A percentile compares a stretch with the other conserved stretches of the same genome.
Evolutionary conservation across 2,797 vertebrate genomes (phyloP).

Genomic region (Tinamus major): DNA sequence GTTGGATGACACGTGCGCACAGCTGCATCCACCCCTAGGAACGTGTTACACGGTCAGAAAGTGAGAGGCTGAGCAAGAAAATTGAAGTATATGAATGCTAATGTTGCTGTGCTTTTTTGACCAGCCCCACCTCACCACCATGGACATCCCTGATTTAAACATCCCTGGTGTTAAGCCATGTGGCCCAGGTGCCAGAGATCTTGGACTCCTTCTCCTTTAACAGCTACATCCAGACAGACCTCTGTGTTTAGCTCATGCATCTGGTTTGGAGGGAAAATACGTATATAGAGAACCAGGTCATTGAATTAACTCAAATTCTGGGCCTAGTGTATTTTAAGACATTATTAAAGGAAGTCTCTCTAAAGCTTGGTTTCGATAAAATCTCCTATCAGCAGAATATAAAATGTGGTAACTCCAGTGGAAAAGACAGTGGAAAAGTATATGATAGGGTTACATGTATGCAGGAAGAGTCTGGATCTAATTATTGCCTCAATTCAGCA

Average conservation of each 20-base stretch:
- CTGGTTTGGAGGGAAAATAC: not conserved
- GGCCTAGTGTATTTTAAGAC: not conserved
- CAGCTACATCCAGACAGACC: not conserved
- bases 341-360: not conserved
- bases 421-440: not conserved
- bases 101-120: not conserved
- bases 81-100: not conserved
- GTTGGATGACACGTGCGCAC: not conserved
- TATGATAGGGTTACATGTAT: not conserved
- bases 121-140: not conserved
- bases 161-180: not conserved
- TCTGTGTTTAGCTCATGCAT: not conserved
- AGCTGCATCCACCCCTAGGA: not conserved
- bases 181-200: not conserved
- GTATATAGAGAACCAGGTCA: not conserved
- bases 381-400: not conserved
- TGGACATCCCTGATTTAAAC: not conserved
- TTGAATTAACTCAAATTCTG: not conserved
- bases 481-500: not conserved
- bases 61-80: not conserved
- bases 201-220: not conserved
- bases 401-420: not conserved
- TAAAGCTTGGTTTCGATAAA: constrained; percentile 17
- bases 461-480: constrained; percentile 15
- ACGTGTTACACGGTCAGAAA: not conserved